Conservation (phyloP, 2,113 vertebrate species). For the Neogobius melanostomus region DNA sequence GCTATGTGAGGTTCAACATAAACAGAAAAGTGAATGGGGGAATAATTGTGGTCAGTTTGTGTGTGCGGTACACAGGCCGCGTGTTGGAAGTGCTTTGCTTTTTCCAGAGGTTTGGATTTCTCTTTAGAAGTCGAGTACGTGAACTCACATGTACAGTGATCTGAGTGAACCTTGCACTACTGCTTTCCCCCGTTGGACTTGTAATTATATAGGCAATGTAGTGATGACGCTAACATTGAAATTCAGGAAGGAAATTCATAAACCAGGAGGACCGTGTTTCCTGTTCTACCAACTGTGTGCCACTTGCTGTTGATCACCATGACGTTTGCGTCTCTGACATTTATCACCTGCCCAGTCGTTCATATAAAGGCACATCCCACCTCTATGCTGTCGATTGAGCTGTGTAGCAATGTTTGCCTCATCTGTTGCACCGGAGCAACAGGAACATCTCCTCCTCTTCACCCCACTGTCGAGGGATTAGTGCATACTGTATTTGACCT, state of each 20-base stretch:
- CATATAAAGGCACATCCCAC: no score
- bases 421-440: no score
- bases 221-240: neutral
- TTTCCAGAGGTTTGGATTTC: constrained; percentile 69
- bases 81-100: constrained; percentile 53
- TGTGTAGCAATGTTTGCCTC: no score
- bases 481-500: no score
- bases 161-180: constrained; percentile 29
- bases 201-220: constrained; percentile 31
- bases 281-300: no score
- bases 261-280: no score
- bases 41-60: constrained; percentile 63
- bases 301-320: no score
- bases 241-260: neutral
- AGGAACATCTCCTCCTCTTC: no score
- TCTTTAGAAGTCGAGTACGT: constrained; percentile 53
- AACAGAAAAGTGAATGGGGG: constrained; percentile 70
- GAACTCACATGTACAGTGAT: constrained; percentile 39
- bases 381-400: no score
- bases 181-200: constrained; percentile 15
- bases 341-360: no score
- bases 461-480: no score
- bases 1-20: constrained; percentile 63
- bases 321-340: no score
- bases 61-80: constrained; percentile 59